Evolutionary conservation across 2,888 invertebrate species (phyloP).

Genomic region (Trichacis sp.): DNA sequence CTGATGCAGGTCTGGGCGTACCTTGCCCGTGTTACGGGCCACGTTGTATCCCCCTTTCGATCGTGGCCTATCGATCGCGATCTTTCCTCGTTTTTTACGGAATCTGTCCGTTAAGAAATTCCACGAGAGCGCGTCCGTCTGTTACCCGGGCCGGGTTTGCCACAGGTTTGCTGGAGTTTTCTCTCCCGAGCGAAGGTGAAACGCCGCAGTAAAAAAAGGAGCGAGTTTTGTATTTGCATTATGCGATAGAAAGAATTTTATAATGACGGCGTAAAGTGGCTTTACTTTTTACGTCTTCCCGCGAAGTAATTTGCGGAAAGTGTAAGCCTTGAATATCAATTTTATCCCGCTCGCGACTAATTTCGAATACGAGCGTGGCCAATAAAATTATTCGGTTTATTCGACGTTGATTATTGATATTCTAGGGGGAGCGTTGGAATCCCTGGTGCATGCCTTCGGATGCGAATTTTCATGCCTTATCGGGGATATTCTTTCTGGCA

Average conservation of each 20-base stretch:
- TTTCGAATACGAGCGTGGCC: background rate
- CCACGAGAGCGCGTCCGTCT: conserved; percentile 40
- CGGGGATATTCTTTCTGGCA: no score
- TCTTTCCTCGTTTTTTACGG: conserved; percentile 31
- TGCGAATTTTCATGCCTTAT: conserved; percentile 58
- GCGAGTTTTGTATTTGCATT: conserved; percentile 35
- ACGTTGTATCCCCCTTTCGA: conserved; percentile 26
- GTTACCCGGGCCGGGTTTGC: conserved; percentile 39
- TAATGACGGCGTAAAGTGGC: conserved; percentile 13
- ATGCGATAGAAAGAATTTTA: conserved; percentile 31
- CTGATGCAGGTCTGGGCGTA: conserved; percentile 33
- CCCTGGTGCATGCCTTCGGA: conserved; percentile 49
- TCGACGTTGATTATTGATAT: background rate
- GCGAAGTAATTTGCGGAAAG: background rate
- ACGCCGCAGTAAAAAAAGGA: conserved; percentile 36
- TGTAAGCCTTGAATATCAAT: background rate
- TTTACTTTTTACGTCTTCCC: background rate
- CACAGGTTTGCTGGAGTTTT: conserved; percentile 36
- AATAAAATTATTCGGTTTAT: background rate
- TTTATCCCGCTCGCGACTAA: background rate
- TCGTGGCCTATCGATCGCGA: conserved; percentile 39
- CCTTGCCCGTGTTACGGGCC: conserved; percentile 39
- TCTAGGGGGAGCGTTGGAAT: background rate
- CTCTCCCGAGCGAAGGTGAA: conserved; percentile 31
- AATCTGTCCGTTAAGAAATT: conserved; percentile 36